Base-by-base conservation (phyloP, 2,113 vertebrate genomes). In the Progne subis region DNA sequence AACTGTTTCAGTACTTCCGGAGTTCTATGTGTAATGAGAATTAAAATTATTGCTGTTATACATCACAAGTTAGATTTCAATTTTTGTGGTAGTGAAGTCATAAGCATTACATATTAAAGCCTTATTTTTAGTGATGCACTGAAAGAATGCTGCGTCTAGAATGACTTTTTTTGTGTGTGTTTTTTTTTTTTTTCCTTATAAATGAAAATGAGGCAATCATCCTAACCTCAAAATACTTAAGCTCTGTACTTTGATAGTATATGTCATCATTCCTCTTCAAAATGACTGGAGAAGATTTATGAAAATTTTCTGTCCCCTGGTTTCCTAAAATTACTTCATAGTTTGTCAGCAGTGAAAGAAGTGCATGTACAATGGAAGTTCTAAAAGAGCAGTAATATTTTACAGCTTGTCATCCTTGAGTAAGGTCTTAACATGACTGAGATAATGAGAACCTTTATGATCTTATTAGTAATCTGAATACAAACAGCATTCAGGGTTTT, bases 381-480 rank as follows among this genome's bases (percentile, higher is more conserved):
- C 60, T 86, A 43, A 64, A 89, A 50, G 10, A 11, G 19, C 20
- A 72, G 25, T 37, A 57, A 59, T 86, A 79, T 63, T 87, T 95
- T 75, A 82, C 15, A 67, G 9, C 4, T 23, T 81, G n/a, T 88
- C 0, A 1, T 28, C 41, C 89, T 68, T 86, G 44, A 82, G 12
- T 60, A 68, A 88, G 14, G 18, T 70, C 39, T 86, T 75, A 76
- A 71, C 12, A 41, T 20, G 52, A 60, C 28, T 68, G 41, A 26
- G 41, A 77, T 88, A 94, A 92, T 86, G 78, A 84, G 28, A 91
- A 90, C 11, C 34, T 72, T 65, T 94, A 79, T 87, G 50, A 77
- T 82, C 26, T 71, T 63, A 80, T 37, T 74, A 78, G 24, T 47
- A 84, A 90, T 68, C 32, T 57, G 55, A 94, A 91, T 75, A 52